phyloP scores from a whole-genome alignment of 2,113 vertebrate genomes.

The Lophius piscatorius region DNA sequence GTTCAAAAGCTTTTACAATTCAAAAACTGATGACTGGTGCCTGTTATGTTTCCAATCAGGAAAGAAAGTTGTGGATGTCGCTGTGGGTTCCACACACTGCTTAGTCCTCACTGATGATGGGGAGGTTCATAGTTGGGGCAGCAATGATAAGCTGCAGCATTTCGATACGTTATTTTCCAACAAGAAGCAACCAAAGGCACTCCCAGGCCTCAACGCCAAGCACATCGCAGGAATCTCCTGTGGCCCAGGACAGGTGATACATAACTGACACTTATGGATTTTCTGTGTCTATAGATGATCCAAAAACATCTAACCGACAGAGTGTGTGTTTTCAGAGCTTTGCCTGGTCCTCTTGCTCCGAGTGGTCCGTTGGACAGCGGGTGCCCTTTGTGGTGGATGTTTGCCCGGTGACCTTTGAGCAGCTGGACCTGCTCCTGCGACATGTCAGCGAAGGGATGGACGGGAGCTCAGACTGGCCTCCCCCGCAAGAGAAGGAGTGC shows the following conservation, averaged over 20 bases:
- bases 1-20: background rate
- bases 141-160: slow-evolving; percentile 97
- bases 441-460: slow-evolving; percentile 98
- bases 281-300: background rate
- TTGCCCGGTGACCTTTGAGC: slow-evolving; percentile 95
- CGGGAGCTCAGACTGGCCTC: slow-evolving; percentile 95
- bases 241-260: slow-evolving; percentile 91
- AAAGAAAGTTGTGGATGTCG: slow-evolving; percentile 95
- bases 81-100: slow-evolving; percentile 96
- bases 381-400: slow-evolving; percentile 98
- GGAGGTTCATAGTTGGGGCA: slow-evolving; percentile 97
- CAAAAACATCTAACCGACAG: background rate
- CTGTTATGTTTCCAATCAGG: slow-evolving; percentile 71
- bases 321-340: slow-evolving; percentile 79
- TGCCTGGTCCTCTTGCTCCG: slow-evolving; percentile 96
- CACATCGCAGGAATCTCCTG: slow-evolving; percentile 96
- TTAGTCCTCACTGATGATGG: slow-evolving; percentile 94
- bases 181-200: slow-evolving; percentile 91
- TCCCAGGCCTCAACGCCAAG: slow-evolving; percentile 92
- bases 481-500: slow-evolving; percentile 96
- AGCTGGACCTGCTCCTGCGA: slow-evolving; percentile 92
- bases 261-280: background rate
- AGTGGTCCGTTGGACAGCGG: slow-evolving; percentile 95
- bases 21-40: background rate
- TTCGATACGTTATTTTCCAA: slow-evolving; percentile 95